Evolutionary conservation across 2,888 invertebrate species (phyloP).

Genomic region (Philhelius pedissequus): DNA sequence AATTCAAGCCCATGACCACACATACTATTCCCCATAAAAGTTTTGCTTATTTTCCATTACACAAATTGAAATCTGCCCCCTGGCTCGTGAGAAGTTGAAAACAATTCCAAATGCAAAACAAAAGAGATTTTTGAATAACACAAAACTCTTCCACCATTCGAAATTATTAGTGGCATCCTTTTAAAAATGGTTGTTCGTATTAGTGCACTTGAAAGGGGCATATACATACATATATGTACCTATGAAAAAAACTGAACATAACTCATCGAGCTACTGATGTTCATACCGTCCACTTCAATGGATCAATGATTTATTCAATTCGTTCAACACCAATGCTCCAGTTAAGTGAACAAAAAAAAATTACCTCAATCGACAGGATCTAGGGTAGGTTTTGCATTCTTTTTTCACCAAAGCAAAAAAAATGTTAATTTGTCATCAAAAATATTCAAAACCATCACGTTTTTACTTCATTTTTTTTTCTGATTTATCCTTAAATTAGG

Average conservation of each 20-base stretch:
- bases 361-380: not conserved
- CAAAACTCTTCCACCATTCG: not conserved
- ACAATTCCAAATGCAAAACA: conserved; percentile 9
- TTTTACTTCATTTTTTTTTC: not conserved
- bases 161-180: not conserved
- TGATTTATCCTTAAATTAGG: not conserved
- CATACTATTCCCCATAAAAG: not conserved
- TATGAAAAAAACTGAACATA: not conserved
- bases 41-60: not conserved
- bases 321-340: not conserved
- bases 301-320: conserved; percentile 8
- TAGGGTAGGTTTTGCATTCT: not conserved
- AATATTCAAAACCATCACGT: not conserved
- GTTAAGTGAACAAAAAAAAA: not conserved
- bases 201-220: not conserved
- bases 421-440: not conserved
- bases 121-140: not conserved
- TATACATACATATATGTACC: too few relatives aligned
- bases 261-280: not conserved
- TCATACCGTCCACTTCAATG: not conserved
- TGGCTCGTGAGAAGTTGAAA: not conserved
- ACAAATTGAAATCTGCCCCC: not conserved
- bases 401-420: not conserved
- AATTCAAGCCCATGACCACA: not conserved
- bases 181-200: not conserved